Evolutionary conservation across 2,797 vertebrate species (phyloP), one percentile per base, ranked within the genome.

Genomic region (Halcyon badia): DNA sequence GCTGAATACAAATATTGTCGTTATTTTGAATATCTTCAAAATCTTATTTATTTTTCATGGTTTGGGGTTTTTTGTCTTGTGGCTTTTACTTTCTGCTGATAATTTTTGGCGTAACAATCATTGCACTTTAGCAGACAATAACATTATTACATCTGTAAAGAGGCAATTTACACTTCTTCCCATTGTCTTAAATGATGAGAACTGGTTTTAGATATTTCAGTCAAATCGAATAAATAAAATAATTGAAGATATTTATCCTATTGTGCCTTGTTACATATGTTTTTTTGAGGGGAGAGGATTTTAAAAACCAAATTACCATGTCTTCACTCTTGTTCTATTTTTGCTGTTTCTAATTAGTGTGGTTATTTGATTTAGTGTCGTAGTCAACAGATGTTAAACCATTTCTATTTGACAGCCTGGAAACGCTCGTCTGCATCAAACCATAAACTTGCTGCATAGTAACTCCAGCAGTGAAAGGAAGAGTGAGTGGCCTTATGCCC

Each of bases 211-310:
- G 89, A 65, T 96, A 69, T 81, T 88, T 66, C 82, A 90, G 9
- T 93, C 22, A 66, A 87, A 77, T 46, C 44, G 58, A 94, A 80
- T 17, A 87, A 91, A 95, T 93, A 93, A 95, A 96, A 68, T 48
- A 44, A 56, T 83, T 66, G 54, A 97, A 79, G 39, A n/a, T 70
- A 37, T 64, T 86, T 88, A 41, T 95, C 31, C 41, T 87, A 31
- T 61, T 71, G 94, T 97, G 96, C 97, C 95, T 97, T 97, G 83
- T 70, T 88, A 66, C 4, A 0, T 76, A 14, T 52, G 13, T 90
- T 30, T 19, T 54, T 52, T 82, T 89, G 68, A 52, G 17, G 64
- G 64, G 56, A 92, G 61, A 91, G 30, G 21, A 54, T 77, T 82
- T 30, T 0, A 15, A 85, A 57, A 76, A 70, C 5, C 5, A n/a